Conservation (phyloP, 2,113 vertebrate genomes). For the Trichomycterus rosablanca region DNA sequence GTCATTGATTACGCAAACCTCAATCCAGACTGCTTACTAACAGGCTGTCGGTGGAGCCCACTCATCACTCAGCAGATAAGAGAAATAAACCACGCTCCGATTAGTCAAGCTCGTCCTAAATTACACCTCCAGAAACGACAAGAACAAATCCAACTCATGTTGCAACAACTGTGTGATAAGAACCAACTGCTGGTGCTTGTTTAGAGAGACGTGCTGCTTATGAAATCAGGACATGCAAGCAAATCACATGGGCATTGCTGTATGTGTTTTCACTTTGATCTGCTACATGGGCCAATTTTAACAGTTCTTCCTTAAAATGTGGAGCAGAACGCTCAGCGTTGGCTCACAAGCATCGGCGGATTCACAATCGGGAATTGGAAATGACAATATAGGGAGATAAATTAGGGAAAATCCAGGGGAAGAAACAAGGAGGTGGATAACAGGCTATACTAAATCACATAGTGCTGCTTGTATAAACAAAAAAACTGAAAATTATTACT, state of each 20-base stretch:
- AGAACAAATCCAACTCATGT: neutral
- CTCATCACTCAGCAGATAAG: constrained; percentile 7
- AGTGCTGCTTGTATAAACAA: no score
- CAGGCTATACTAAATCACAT: no score
- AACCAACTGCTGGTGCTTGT: constrained; percentile 3
- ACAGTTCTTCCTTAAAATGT: neutral
- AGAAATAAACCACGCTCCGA: constrained; percentile 20
- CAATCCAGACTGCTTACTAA: constrained; percentile 34
- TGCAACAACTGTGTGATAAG: neutral
- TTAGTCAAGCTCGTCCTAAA: neutral
- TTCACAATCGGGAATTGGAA: no score
- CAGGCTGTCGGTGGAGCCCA: constrained; percentile 11
- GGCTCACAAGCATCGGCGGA: no score
- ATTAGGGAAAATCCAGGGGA: no score
- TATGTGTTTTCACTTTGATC: neutral
- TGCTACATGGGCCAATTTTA: neutral
- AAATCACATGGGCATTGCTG: neutral
- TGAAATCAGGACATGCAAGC: constrained; percentile 4
- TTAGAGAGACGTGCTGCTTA: neutral
- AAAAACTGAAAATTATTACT: no score
- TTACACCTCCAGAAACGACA: constrained; percentile 2
- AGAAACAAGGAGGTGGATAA: no score
- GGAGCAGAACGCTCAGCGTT: no score
- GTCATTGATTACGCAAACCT: constrained; percentile 42
- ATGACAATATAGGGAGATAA: no score